Base-by-base conservation (phyloP, 2,888 invertebrate genomes). In the Lithophane leautieri region DNA sequence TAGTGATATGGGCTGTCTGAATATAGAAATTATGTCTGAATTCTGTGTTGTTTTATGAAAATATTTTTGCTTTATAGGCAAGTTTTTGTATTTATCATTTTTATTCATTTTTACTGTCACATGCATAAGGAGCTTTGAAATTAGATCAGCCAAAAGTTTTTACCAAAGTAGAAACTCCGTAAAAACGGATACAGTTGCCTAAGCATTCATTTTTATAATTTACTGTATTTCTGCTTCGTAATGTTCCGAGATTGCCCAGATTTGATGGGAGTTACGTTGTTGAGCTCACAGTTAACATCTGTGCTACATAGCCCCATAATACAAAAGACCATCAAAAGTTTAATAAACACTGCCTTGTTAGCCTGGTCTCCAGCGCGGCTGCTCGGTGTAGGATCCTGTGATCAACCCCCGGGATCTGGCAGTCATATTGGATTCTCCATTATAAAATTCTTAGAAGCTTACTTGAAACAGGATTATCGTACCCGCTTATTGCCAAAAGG, bases 1-100 rank as follows among this genome's bases (percentile, higher is more conserved):
- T 74, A 75, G 50, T 76, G 76, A 78, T 75, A 81, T 75, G 56
- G 52, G 12, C 54, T 58, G 67, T 78, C 75, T 78, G 65, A 60
- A 68, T 58, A 70, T 58, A 73, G 16, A 77, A 63, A 77, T 67
- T 56, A 56, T 73, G 54, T 66, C 28, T 50, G 69, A 61, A 34
- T 67, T 70, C 16, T 40, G 25, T 54, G 52, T 40, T 60, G 16
- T 1, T 40, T 50, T 22, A 71, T 65, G 0, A 25, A 56, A 66
- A 22, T 9, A 19, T 42, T 25, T 40, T 70, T 19, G 7, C 7
- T 19, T 42, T 44, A n/a, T 34, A 44, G 19, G 1, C 12, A 56
- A 8, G 14, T 60, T 28, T 72, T n/a, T 34, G 9, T 22, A 28
- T 54, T n/a, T 40, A 14, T 25, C 2, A 6, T 34, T 65, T 12